Percentiles rank a stretch among this genome's conserved stretches.
phyloP scores from a whole-genome alignment of 2,888 invertebrate species.

The Nemotelus nigrinus region DNA sequence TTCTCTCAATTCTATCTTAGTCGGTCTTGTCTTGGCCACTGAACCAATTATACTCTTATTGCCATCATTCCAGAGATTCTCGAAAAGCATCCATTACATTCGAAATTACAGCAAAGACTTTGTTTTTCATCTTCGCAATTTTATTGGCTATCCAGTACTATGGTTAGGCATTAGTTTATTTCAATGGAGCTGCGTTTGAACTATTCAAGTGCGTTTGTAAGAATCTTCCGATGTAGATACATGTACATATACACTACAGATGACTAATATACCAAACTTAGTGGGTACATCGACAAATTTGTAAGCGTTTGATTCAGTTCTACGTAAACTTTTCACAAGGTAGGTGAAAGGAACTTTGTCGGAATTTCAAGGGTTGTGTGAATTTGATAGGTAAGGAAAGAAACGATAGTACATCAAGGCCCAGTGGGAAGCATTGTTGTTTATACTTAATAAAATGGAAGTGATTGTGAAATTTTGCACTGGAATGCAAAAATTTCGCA shows the following conservation, averaged over 20 bases:
- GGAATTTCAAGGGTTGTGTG: no score
- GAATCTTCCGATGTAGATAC: slow-evolving; percentile 8
- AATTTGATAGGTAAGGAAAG: no score
- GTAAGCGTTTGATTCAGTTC: not conserved
- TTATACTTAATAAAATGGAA: no score
- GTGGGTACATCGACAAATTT: not conserved
- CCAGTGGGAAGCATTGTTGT: no score
- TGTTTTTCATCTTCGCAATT: not conserved
- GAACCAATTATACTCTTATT: slow-evolving; percentile 40
- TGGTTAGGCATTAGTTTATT: no score
- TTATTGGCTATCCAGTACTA: no score
- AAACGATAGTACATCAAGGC: no score
- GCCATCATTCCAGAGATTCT: slow-evolving; percentile 39
- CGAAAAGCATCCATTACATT: slow-evolving; percentile 28
- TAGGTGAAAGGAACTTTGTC: not conserved
- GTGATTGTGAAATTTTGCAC: no score
- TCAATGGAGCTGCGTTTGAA: no score
- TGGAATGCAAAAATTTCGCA: no score
- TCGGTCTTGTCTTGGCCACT: not conserved
- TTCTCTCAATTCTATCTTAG: not conserved
- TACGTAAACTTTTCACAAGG: not conserved
- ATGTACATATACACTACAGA: not conserved
- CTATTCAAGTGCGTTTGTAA: not conserved
- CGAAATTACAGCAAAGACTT: slow-evolving; percentile 25
- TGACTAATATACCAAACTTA: no score